Base-by-base conservation (phyloP, 1,140 invertebrate species). In the Archivesica marissinica region DNA sequence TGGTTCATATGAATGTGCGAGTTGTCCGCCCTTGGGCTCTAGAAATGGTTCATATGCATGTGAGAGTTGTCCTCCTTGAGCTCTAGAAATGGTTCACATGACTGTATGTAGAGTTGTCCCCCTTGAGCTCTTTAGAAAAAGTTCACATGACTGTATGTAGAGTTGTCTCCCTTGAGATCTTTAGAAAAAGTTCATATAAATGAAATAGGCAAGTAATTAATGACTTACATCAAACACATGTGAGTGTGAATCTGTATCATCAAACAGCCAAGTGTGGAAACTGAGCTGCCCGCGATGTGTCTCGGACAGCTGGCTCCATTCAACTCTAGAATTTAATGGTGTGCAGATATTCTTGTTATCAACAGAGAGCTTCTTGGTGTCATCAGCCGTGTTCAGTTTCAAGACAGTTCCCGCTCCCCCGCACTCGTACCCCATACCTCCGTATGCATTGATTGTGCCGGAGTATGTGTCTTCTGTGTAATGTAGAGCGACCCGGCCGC, bases 331-430 rank as follows among this genome's bases (percentile, higher is more conserved):
- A 25, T 80, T 59, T 7, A 87, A 56, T 6, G 91, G 88, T n/a
- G 59, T 61, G 39, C 91, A 90, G 2, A 86, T 33, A 56, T 88
- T 79, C 13, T 89, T 66, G 74, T 91, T 90, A 52, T 90, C 87
- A 28, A 90, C 86, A 59, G 86, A 33, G 28, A 90, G 82, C 7
- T 56, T 61, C 50, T 89, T 75, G 11, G 76, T 81, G 20, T 56
- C 86, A 13, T 50, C 25, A 23, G 84, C 50, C 0, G 64, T 75
- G 44, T 68, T 78, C 44, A 89, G 76, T 39, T 64, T 59, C 15
- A 91, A 56, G 15, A 88, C 56, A 0, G 89, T 91, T 2, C 91
- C 91, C 15, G 91, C 88, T 13, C 91, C 91, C 2, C 91, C 91
- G 86, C 89, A 90, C 56, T 91, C 91, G 56, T 80, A 86, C 4